Conservation (phyloP, 2,888 invertebrate species). For the Rhimphoctona megacephalus region DNA sequence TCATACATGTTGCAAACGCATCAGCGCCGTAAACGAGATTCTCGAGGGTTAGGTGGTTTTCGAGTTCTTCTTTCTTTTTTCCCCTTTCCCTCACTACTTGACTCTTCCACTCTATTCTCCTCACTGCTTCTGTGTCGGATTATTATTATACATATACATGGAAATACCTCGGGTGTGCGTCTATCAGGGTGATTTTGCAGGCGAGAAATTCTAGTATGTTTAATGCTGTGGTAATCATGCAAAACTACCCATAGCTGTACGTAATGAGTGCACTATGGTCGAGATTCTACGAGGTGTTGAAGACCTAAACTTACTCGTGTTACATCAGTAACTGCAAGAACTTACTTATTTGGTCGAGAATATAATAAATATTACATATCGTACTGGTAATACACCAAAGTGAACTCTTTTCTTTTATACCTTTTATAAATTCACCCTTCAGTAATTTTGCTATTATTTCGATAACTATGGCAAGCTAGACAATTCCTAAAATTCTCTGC, state of each 20-base stretch:
- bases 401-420: not conserved
- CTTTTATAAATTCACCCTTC: not conserved
- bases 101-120: slow-evolving; percentile 8
- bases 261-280: not conserved
- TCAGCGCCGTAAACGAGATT: slow-evolving; percentile 71
- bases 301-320: not conserved
- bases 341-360: not conserved
- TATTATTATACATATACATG: slow-evolving; percentile 14
- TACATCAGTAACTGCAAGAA: not conserved
- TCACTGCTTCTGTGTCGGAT: not conserved
- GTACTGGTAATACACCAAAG: not conserved
- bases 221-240: not conserved
- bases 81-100: not conserved
- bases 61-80: slow-evolving; percentile 66
- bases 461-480: not conserved
- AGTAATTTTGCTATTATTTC: not conserved
- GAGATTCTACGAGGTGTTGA: not conserved
- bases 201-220: slow-evolving; percentile 24
- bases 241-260: not conserved
- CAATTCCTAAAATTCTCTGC: too few relatives aligned
- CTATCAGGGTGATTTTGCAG: slow-evolving; percentile 16
- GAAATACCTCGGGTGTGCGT: not conserved
- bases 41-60: slow-evolving; percentile 72
- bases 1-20: slow-evolving; percentile 73
- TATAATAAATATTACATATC: not conserved